phyloP scores from a whole-genome alignment of 1,140 invertebrate genomes.

The Diachasma alloeum region DNA sequence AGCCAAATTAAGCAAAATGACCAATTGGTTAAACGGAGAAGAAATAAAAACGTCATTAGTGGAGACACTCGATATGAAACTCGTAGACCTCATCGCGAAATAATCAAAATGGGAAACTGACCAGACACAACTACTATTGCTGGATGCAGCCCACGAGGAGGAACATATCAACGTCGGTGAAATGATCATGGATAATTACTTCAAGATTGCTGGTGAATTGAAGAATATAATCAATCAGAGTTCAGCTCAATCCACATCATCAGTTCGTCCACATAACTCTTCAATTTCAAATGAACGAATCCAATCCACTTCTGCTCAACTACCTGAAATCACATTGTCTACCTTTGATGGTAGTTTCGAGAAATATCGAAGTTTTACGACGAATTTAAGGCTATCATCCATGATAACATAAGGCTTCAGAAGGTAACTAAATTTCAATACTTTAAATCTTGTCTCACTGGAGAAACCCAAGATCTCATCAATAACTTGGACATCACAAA shows the following conservation, averaged over 20 bases:
- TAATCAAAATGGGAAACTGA: not conserved
- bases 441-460: not conserved
- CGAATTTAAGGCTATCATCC: not conserved
- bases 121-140: not conserved
- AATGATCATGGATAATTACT: not conserved
- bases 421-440: not conserved
- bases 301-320: not conserved
- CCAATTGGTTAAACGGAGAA: no score
- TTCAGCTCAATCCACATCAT: not conserved
- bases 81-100: not conserved
- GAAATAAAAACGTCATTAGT: no score
- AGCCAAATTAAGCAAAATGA: no score
- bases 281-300: not conserved
- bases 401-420: not conserved
- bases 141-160: no score
- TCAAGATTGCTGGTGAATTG: not conserved
- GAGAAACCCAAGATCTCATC: not conserved
- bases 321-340: not conserved
- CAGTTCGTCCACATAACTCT: not conserved
- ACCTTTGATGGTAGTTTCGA: not conserved
- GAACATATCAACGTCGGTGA: not conserved
- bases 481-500: not conserved
- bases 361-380: not conserved
- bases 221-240: not conserved
- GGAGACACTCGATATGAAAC: not conserved